Conservation (phyloP, 2,797 vertebrate genomes). For the Pteronotus mesoamericanus region DNA sequence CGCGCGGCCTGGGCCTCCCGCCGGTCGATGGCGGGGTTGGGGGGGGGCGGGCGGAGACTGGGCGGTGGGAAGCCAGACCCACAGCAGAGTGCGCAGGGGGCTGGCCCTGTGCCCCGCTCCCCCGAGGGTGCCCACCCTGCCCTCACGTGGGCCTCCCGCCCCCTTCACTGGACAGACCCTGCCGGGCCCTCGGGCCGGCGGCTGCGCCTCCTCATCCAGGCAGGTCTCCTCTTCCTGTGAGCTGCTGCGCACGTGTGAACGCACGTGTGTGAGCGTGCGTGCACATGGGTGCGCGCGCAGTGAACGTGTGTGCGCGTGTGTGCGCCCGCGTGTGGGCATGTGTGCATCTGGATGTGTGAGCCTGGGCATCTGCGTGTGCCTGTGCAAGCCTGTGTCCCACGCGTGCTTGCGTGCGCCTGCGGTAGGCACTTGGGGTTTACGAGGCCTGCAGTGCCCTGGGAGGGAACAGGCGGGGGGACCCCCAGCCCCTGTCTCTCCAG, state of each 20-base stretch:
- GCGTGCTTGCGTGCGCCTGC: fast-evolving
- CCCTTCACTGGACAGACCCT: no score
- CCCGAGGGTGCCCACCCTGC: fast-evolving
- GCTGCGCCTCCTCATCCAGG: not conserved
- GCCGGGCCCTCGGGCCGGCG: not conserved
- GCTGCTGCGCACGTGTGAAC: fast-evolving
- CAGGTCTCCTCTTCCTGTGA: not conserved
- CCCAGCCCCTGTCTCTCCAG: not conserved
- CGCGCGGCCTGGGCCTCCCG: fast-evolving
- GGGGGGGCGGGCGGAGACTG: conserved; percentile 48
- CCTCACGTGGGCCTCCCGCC: not conserved
- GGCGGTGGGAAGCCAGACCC: conserved; percentile 47
- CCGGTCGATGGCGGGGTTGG: not conserved
- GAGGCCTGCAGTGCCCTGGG: fast-evolving
- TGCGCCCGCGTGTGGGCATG: not conserved
- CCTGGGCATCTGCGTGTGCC: fast-evolving
- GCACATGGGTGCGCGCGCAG: fast-evolving
- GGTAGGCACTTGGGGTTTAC: fast-evolving
- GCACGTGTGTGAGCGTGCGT: fast-evolving
- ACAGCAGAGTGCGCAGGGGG: not conserved
- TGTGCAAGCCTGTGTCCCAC: fast-evolving
- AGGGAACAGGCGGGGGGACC: fast-evolving
- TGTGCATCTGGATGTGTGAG: fast-evolving
- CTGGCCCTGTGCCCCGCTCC: not conserved
- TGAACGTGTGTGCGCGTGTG: fast-evolving